Evolutionary conservation across 2,797 vertebrate species (phyloP).

Genomic region (Simalia tracyae): DNA sequence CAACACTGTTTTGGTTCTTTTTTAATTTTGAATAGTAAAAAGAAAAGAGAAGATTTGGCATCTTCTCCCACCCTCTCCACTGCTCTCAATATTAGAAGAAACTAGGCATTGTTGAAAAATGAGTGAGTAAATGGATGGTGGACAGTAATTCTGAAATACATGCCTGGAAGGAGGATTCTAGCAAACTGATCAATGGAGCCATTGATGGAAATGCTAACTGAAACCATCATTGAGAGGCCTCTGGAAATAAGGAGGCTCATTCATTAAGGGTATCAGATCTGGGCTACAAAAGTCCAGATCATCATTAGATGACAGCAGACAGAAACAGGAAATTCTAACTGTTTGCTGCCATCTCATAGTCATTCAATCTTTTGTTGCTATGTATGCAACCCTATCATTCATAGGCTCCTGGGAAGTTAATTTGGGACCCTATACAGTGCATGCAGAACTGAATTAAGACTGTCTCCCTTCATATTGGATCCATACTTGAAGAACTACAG

Average conservation of each 20-base stretch:
- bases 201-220: background rate
- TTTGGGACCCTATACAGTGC: background rate
- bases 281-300: background rate
- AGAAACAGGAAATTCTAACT: background rate
- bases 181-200: background rate
- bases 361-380: background rate
- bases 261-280: background rate
- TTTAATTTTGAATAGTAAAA: background rate
- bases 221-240: background rate
- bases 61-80: background rate
- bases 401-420: background rate
- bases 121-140: background rate
- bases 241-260: background rate
- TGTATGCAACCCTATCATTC: background rate
- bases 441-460: too few species aligned
- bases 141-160: background rate
- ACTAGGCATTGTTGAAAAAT: background rate
- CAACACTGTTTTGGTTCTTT: too few species aligned
- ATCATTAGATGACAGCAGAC: background rate
- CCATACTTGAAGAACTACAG: background rate
- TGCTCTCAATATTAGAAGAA: background rate
- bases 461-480: too few species aligned
- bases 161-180: background rate
- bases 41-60: background rate
- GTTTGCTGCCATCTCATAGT: background rate